Conservation (phyloP, 2,888 invertebrate species). For the Cloeon dipterum region DNA sequence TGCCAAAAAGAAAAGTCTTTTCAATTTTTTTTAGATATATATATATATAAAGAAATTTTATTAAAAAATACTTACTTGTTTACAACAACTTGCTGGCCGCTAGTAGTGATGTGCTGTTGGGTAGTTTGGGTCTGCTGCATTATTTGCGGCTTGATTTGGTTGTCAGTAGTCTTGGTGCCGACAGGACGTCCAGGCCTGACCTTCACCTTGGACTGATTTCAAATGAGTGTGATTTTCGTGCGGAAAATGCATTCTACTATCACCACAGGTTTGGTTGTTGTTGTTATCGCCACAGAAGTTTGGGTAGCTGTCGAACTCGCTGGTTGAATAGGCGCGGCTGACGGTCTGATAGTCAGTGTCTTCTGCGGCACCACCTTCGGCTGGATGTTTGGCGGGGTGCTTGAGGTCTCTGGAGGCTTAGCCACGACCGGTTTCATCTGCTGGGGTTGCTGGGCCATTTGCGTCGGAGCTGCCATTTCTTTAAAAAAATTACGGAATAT, state of each 20-base stretch:
- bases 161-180: neutral
- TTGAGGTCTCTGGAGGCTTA: slow-evolving; percentile 26
- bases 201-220: slow-evolving; percentile 17
- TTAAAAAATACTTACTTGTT: slow-evolving; percentile 20
- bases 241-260: slow-evolving; percentile 5
- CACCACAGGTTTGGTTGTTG: slow-evolving; percentile 20
- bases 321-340: slow-evolving; percentile 40
- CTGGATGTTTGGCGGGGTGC: slow-evolving; percentile 20
- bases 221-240: slow-evolving; percentile 9
- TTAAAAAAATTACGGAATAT: slow-evolving; percentile 1
- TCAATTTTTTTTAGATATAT: too few relatives aligned
- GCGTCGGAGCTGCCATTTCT: slow-evolving; percentile 7
- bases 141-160: neutral
- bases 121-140: slow-evolving; percentile 6
- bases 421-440: slow-evolving; percentile 15
- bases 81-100: slow-evolving; percentile 17
- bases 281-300: slow-evolving; percentile 30
- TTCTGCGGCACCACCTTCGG: slow-evolving; percentile 25
- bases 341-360: slow-evolving; percentile 33
- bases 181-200: slow-evolving; percentile 45
- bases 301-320: slow-evolving; percentile 69
- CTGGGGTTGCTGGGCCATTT: slow-evolving; percentile 9
- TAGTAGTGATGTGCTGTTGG: too few relatives aligned
- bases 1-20: too few relatives aligned
- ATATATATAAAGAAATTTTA: too few relatives aligned